phyloP scores from a whole-genome alignment of 2,888 invertebrate species.

The Beris morrisii region DNA sequence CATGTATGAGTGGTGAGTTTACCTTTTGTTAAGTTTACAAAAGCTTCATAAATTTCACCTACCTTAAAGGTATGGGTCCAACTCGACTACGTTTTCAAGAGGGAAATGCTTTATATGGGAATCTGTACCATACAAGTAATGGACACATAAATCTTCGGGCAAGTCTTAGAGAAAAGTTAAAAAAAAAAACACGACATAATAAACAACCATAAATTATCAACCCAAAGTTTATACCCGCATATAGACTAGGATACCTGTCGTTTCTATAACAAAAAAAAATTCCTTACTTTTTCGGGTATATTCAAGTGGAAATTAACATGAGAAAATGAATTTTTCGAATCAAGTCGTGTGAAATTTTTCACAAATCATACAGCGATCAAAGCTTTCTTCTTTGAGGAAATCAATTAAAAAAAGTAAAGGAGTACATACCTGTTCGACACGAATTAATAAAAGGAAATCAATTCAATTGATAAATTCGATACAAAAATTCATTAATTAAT shows the following conservation, averaged over 20 bases:
- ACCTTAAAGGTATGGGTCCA: not conserved
- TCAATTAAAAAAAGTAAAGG: too few relatives aligned
- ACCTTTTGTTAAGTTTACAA: slow-evolving; percentile 38
- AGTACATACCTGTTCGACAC: too few relatives aligned
- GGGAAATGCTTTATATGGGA: slow-evolving; percentile 21
- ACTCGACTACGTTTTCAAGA: slow-evolving; percentile 17
- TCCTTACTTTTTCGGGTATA: slow-evolving; percentile 11
- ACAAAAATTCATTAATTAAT: too few relatives aligned
- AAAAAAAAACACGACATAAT: slow-evolving; percentile 30
- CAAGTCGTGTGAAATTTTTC: too few relatives aligned
- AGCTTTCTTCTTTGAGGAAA: too few relatives aligned
- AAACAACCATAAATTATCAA: slow-evolving; percentile 34
- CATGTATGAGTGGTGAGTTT: slow-evolving; percentile 30
- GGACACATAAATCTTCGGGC: slow-evolving; percentile 37
- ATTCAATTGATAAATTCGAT: too few relatives aligned
- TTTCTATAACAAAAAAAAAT: slow-evolving; percentile 21
- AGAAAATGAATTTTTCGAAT: slow-evolving; percentile 17
- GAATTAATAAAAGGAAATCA: too few relatives aligned
- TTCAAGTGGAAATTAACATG: slow-evolving; percentile 24
- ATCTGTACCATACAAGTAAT: slow-evolving; percentile 37
- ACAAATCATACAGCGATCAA: too few relatives aligned
- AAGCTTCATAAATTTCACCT: slow-evolving; percentile 36
- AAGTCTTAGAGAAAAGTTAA: slow-evolving; percentile 38
- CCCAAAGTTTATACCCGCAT: slow-evolving; percentile 29
- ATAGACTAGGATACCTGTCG: not conserved